These are phyloP conservation scores for Frankliniella fusca DNA, from an alignment of 2,888 invertebrate species.

Conservation along the genomic window DNA sequence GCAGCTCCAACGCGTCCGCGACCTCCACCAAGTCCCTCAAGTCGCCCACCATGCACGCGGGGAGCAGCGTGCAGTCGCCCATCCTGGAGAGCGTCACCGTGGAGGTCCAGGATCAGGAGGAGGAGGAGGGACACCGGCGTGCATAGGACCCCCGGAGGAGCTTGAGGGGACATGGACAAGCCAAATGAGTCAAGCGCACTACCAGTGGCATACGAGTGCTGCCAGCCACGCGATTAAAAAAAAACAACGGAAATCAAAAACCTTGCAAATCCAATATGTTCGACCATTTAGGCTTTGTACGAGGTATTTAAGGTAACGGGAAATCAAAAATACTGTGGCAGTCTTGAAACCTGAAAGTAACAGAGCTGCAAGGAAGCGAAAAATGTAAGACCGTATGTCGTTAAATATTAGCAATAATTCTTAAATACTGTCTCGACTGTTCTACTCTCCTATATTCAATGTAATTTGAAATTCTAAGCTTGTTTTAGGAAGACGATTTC, in stretches of 20 bases:
- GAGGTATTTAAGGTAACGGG: neutral
- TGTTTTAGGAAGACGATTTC: neutral
- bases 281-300: neutral
- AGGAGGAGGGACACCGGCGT: neutral
- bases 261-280: neutral
- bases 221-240: too few relatives aligned
- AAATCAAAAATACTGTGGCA: slow-evolving; percentile 4
- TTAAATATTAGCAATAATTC: slow-evolving; percentile 19
- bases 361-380: neutral
- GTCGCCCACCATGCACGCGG: slow-evolving; percentile 18
- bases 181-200: too few relatives aligned
- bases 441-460: slow-evolving; percentile 2
- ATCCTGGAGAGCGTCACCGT: slow-evolving; percentile 25
- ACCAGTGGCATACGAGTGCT: too few relatives aligned
- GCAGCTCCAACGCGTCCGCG: slow-evolving; percentile 12
- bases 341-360: neutral
- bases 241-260: too few relatives aligned
- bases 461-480: neutral
- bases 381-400: neutral
- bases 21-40: slow-evolving; percentile 20
- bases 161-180: too few relatives aligned
- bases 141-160: neutral
- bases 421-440: slow-evolving; percentile 4
- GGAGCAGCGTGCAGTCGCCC: neutral
- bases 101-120: slow-evolving; percentile 18